Evolutionary conservation across 1,140 invertebrate species (phyloP).

Genomic region (Lordiphosa collinella): DNA sequence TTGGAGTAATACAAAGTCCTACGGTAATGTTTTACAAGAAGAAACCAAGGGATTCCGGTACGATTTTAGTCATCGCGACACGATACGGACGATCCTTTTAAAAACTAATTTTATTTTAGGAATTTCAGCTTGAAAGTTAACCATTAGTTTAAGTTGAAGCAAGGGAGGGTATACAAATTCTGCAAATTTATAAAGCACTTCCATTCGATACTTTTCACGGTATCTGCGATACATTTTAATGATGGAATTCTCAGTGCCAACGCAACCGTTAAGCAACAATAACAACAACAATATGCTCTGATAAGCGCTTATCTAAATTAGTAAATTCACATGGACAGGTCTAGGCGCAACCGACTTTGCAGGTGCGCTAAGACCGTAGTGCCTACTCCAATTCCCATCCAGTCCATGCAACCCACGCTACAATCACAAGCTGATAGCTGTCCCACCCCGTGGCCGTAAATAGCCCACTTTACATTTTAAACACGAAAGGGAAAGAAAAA

Average conservation of each 20-base stretch:
- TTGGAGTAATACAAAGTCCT: too few species aligned
- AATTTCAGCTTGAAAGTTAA: not conserved
- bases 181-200: not conserved
- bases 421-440: slow-evolving; percentile 41
- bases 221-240: slow-evolving; percentile 17
- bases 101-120: too few species aligned
- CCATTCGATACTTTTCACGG: slow-evolving; percentile 17
- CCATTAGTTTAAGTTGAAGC: too few species aligned
- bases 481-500: slow-evolving; percentile 55
- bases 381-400: slow-evolving; percentile 2
- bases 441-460: slow-evolving; percentile 41
- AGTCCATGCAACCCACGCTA: slow-evolving; percentile 8
- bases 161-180: too few species aligned
- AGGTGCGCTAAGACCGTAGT: slow-evolving; percentile 31
- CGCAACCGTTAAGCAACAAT: slow-evolving; percentile 11
- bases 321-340: slow-evolving; percentile 21
- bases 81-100: too few species aligned
- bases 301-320: slow-evolving; percentile 70
- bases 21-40: too few species aligned
- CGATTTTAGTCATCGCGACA: too few species aligned
- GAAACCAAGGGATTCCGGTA: too few species aligned
- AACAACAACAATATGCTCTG: slow-evolving; percentile 20
- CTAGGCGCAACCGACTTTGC: slow-evolving; percentile 24
- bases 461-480: slow-evolving; percentile 75
- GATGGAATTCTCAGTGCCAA: slow-evolving; percentile 24